These are phyloP conservation scores for Cantharis lateralis DNA, from an alignment of 2,888 invertebrate species.

Conservation along the genomic window DNA sequence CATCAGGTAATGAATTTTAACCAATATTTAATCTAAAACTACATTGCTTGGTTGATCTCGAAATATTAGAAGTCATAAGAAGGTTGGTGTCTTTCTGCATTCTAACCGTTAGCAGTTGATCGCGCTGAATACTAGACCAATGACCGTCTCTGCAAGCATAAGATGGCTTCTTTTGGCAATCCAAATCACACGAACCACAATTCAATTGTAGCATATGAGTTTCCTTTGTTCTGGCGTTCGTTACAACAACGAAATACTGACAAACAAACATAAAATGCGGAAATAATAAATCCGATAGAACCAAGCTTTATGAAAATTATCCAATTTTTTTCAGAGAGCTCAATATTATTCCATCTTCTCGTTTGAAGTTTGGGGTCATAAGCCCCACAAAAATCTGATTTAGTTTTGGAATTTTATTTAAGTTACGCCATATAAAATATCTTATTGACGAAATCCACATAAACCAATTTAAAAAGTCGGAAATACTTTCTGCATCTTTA, in stretches of 20 bases:
- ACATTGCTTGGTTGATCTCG: too few relatives aligned
- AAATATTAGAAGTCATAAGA: too few relatives aligned
- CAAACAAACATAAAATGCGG: neutral
- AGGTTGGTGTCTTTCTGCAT: too few relatives aligned
- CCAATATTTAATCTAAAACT: too few relatives aligned
- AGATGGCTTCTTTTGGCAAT: neutral
- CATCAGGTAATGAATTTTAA: too few relatives aligned
- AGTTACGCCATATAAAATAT: neutral
- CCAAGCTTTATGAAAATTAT: neutral
- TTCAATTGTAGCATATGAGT: neutral
- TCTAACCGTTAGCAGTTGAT: too few relatives aligned
- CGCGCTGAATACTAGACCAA: too few relatives aligned
- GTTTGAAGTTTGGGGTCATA: neutral
- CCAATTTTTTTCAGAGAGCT: neutral
- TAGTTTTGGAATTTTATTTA: neutral
- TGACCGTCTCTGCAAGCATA: too few relatives aligned
- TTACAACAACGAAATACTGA: neutral
- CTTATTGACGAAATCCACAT: neutral
- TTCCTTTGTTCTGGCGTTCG: neutral
- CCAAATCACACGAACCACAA: neutral
- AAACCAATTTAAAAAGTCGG: neutral
- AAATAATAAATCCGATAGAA: neutral
- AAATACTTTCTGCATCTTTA: neutral
- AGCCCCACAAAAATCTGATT: neutral
- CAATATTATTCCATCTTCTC: neutral